Conservation (phyloP, 2,113 vertebrate genomes). For the Nicator chloris region DNA sequence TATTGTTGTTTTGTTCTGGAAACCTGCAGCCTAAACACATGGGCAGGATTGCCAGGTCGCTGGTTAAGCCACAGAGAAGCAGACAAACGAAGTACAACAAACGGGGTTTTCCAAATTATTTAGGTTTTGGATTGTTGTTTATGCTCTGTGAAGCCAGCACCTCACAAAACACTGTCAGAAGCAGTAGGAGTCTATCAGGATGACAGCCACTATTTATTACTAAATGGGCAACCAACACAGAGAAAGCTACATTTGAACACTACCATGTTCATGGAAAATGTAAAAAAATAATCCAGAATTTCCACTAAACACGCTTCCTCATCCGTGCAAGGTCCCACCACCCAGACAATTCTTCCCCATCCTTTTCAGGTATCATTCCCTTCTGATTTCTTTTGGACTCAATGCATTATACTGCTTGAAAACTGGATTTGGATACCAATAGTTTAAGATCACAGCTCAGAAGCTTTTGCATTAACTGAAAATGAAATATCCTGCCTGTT, state of each 20-base stretch:
- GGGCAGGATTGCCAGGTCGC: neutral
- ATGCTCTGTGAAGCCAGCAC: neutral
- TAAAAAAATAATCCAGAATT: neutral
- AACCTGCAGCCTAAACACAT: neutral
- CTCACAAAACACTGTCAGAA: neutral
- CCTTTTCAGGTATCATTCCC: neutral
- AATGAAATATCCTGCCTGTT: neutral
- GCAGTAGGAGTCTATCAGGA: neutral
- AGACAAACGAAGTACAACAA: neutral
- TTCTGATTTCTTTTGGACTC: neutral
- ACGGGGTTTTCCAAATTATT: neutral
- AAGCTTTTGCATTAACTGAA: neutral
- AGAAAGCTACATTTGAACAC: neutral
- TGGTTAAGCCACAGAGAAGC: neutral
- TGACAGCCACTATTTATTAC: neutral
- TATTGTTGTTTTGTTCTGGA: neutral
- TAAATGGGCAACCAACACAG: neutral
- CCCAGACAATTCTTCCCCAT: neutral
- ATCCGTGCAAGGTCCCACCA: neutral
- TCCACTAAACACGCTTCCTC: neutral
- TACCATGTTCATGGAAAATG: neutral
- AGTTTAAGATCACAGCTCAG: neutral
- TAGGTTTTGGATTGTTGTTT: neutral
- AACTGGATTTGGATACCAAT: neutral
- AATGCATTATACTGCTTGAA: neutral